Conservation (phyloP, 2,113 vertebrate genomes). For the Semnopithecus entellus region DNA sequence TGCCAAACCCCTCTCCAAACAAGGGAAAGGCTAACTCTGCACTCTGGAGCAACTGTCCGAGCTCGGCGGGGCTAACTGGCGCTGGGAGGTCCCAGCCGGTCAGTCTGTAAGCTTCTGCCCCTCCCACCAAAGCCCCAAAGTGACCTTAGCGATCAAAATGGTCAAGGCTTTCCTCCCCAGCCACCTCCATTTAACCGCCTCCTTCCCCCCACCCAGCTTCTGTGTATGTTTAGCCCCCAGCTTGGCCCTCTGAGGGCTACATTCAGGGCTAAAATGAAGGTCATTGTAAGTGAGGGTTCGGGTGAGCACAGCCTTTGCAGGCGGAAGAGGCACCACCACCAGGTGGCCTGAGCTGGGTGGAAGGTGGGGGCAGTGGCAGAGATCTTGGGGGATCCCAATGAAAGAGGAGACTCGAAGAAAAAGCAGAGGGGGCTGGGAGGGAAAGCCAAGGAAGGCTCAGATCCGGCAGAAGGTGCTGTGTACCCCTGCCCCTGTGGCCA, state of each 20-base stretch:
- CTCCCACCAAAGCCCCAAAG: slow-evolving; percentile 48
- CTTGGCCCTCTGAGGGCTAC: slow-evolving; percentile 68
- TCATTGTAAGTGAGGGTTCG: slow-evolving; percentile 84
- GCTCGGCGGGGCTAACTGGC: not conserved
- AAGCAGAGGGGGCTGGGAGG: slow-evolving; percentile 55
- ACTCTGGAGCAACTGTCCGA: not conserved
- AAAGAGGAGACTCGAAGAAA: slow-evolving; percentile 62
- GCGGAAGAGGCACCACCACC: slow-evolving; percentile 66
- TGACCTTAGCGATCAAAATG: slow-evolving; percentile 71
- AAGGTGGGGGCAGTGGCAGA: slow-evolving; percentile 52
- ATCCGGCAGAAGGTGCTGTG: slow-evolving; percentile 88
- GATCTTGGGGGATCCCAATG: slow-evolving; percentile 66
- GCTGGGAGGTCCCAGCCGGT: not conserved
- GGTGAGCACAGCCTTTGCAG: slow-evolving; percentile 78
- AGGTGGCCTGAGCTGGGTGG: slow-evolving; percentile 19
- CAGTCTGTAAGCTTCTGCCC: not conserved
- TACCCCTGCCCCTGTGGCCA: slow-evolving; percentile 89
- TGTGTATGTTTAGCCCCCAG: slow-evolving; percentile 56
- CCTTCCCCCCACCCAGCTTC: slow-evolving; percentile 31
- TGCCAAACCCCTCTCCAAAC: not conserved
- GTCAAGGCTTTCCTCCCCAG: slow-evolving; percentile 57
- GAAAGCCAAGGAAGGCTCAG: slow-evolving; percentile 79
- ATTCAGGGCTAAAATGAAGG: slow-evolving; percentile 87
- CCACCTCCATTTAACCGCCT: not conserved
- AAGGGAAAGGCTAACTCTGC: not conserved